Evolutionary conservation across 2,797 vertebrate species (phyloP), one percentile per base, ranked within the genome.

Genomic region (Paedocypris micromegethes): DNA sequence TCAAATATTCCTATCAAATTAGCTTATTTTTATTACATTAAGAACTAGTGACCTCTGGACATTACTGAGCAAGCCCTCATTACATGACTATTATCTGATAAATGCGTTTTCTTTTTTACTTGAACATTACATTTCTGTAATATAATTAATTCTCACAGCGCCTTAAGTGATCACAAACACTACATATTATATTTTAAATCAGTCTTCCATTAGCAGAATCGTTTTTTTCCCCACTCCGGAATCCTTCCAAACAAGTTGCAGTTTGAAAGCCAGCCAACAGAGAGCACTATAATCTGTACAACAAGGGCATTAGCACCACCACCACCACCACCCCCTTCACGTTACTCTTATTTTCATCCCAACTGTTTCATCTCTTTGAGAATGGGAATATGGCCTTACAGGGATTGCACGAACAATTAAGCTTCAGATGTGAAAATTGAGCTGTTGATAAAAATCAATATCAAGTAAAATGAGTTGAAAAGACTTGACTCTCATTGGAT

Each of bases 371-470:
- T 50, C 65, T 71, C 53, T 66, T 58, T 63, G 51, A 49, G 56
- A 59, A 72, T 43, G 64, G 65, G 51, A 63, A 72, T 59, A 64
- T 57, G 64, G 50, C 70, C 23, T 64, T 48, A 37, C 39, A 63
- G 39, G 58, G 55, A 69, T 58, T 59, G 72, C 67, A 74, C 69
- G 56, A 69, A 64, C 72, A 74, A 68, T 72, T 68, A 60, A 49
- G 49, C 51, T 65, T 72, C 59, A 63, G 65, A 65, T 58, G 69
- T 41, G 56, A 75, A 64, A 45, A 68, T 58, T 60, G 61, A 64
- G 43, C 61, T 50, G 49, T 6, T 6, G 46, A 66, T 67, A 58
- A 68, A 69, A 75, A 72, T 69, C 70, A 43, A 75, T 75, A 60
- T 38, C 45, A 47, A 68, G 50, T 49, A 40, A 60, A 55, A 72